A percentile compares a stretch with the other conserved stretches of the same genome.
Conservation (phyloP, 2,797 vertebrate species). For the Enteromius fasciolatus region DNA sequence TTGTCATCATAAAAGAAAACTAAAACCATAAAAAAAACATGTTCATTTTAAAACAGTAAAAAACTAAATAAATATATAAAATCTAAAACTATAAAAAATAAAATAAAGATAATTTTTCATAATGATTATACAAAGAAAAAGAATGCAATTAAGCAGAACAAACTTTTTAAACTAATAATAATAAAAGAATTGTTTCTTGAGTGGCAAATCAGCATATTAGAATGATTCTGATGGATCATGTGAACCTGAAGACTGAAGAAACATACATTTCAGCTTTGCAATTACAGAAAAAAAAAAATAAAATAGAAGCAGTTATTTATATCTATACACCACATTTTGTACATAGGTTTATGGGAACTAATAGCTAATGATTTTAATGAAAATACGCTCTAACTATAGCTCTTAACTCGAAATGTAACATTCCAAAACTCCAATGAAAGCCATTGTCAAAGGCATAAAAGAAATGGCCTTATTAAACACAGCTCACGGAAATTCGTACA, state of each 20-base stretch:
- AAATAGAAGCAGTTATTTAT: no score
- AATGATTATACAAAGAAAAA: no score
- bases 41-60: background rate
- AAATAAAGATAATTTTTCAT: no score
- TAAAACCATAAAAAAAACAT: background rate
- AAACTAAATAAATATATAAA: background rate
- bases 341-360: no score
- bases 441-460: no score
- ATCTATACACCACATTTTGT: no score
- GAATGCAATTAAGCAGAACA: no score
- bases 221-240: background rate
- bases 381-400: no score
- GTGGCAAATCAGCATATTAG: background rate
- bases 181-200: background rate
- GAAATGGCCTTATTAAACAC: background rate
- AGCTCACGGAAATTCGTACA: background rate
- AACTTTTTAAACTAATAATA: background rate
- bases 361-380: no score
- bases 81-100: background rate
- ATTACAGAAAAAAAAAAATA: no score
- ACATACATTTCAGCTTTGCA: no score
- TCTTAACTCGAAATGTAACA: background rate
- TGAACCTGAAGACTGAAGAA: background rate
- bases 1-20: background rate
- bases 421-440: background rate